Evolutionary conservation across 1,140 invertebrate species (phyloP).

Genomic region (Agrypnia vestita): DNA sequence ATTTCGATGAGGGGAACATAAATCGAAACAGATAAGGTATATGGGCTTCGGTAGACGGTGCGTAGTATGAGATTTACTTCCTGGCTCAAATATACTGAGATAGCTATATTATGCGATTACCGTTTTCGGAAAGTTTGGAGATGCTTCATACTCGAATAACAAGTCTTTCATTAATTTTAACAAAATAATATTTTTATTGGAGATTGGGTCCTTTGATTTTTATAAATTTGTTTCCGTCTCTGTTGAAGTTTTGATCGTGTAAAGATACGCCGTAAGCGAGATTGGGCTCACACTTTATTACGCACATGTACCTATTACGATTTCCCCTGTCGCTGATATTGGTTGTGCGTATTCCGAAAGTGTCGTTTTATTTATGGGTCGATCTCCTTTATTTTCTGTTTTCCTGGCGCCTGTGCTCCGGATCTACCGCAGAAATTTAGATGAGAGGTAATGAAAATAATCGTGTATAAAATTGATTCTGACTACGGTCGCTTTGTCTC

Average conservation of each 20-base stretch:
- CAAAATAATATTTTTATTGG: too few relatives aligned
- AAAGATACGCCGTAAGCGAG: constrained; percentile 27
- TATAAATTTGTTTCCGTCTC: constrained; percentile 2
- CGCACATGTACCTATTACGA: constrained; percentile 21
- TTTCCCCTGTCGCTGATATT: constrained; percentile 35
- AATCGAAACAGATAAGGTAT: constrained; percentile 48
- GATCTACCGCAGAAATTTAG: constrained; percentile 43
- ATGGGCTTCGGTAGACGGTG: constrained; percentile 1
- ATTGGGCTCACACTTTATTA: constrained; percentile 47
- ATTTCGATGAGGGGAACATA: constrained; percentile 41
- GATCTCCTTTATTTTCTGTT: constrained; percentile 54
- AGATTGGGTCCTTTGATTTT: not conserved
- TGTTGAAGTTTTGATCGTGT: constrained; percentile 12
- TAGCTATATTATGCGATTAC: constrained; percentile 5
- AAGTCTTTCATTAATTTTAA: constrained; percentile 6
- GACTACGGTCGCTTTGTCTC: constrained; percentile 30
- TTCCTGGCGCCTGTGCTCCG: constrained; percentile 34
- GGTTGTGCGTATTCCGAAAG: constrained; percentile 47
- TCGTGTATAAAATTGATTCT: constrained; percentile 54
- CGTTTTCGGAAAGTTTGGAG: not conserved
- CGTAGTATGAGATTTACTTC: constrained; percentile 18
- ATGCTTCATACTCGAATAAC: not conserved
- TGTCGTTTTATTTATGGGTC: constrained; percentile 52
- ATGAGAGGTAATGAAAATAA: constrained; percentile 54
- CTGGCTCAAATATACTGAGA: constrained; percentile 15